Conservation (phyloP, 1,140 invertebrate species). For the Globodera rostochiensis region DNA sequence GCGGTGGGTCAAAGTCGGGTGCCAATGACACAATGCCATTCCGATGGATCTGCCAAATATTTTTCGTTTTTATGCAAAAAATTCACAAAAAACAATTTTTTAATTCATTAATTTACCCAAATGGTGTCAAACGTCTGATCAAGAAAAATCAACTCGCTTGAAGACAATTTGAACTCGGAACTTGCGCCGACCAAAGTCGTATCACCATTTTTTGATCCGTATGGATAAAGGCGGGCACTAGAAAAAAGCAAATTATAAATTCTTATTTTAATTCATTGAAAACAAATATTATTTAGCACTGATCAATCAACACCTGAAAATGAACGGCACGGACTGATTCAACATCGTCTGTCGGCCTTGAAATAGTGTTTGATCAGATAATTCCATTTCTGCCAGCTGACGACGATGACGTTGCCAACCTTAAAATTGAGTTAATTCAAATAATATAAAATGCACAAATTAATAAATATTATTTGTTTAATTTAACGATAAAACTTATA, state of each 20-base stretch:
- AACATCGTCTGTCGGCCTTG: neutral
- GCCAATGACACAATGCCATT: constrained; percentile 46
- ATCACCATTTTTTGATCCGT: constrained; percentile 49
- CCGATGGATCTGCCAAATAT: constrained; percentile 39
- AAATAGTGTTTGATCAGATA: neutral
- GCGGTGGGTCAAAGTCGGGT: constrained; percentile 28
- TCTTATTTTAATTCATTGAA: neutral
- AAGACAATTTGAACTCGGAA: constrained; percentile 39
- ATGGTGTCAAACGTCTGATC: constrained; percentile 57
- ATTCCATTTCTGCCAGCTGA: neutral
- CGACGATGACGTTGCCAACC: neutral
- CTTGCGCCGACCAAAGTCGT: constrained; percentile 28
- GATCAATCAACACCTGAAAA: neutral
- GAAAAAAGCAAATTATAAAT: neutral
- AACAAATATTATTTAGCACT: neutral
- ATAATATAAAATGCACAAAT: neutral
- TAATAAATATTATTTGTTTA: neutral
- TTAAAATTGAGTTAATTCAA: neutral
- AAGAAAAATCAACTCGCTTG: constrained; percentile 54
- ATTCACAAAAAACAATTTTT: constrained; percentile 7
- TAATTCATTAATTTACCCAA: constrained; percentile 44
- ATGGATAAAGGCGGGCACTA: constrained; percentile 57
- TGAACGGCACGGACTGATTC: constrained; percentile 7
- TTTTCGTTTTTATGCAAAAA: constrained; percentile 18
- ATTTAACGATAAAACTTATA: too few species aligned